These are phyloP conservation scores for Platerodrilus igneus DNA, from an alignment of 2,888 invertebrate genomes.

Conservation along the genomic window DNA sequence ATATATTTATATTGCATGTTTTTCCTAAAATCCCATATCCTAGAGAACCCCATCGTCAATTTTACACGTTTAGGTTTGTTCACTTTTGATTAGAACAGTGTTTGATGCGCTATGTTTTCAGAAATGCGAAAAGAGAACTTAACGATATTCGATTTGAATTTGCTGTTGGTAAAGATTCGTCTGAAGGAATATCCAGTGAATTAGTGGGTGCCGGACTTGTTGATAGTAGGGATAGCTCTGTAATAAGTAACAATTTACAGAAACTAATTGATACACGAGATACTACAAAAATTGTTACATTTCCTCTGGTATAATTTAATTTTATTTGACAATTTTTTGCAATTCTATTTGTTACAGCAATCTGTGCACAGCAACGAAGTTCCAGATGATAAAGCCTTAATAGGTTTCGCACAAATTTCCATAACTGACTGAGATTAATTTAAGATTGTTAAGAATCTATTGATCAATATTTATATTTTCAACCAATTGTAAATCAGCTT, in stretches of 20 bases:
- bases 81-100: no score
- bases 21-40: no score
- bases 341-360: constrained; percentile 50
- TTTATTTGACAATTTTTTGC: not conserved
- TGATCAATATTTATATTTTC: constrained; percentile 15
- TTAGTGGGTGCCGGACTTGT: constrained; percentile 93
- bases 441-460: constrained; percentile 18
- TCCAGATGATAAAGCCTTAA: constrained; percentile 89
- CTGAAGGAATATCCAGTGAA: constrained; percentile 92
- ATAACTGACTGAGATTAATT: constrained; percentile 66
- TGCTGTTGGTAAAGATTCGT: constrained; percentile 79
- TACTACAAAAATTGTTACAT: constrained; percentile 72
- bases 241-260: constrained; percentile 91
- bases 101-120: no score
- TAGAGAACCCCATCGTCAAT: constrained; percentile 34
- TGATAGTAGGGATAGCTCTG: constrained; percentile 82
- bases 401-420: constrained; percentile 97
- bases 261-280: constrained; percentile 75
- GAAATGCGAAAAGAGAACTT: constrained; percentile 83
- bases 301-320: constrained; percentile 65
- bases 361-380: constrained; percentile 72
- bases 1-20: no score
- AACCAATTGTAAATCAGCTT: not conserved
- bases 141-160: constrained; percentile 99
- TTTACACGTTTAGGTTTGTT: constrained; percentile 32